A percentile compares a stretch with the other conserved stretches of the same genome.
phyloP scores from a whole-genome alignment of 2,797 vertebrate species.

The Phyllotis vaccarum region DNA sequence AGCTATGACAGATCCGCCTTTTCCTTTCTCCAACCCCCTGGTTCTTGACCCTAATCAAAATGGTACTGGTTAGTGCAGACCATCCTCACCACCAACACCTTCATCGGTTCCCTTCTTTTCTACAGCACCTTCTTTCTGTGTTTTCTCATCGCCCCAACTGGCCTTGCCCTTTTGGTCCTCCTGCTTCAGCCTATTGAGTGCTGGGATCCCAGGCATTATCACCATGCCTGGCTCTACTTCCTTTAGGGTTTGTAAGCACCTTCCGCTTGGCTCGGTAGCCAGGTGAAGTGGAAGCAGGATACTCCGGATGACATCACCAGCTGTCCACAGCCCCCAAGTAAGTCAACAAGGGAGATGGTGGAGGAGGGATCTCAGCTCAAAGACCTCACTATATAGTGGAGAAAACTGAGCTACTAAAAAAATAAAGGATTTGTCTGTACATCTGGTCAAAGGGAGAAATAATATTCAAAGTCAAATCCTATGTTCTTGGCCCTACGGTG shows the following conservation, averaged over 20 bases:
- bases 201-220: not conserved
- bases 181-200: not conserved
- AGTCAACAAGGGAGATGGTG: not conserved
- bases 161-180: not conserved
- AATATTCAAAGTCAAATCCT: not conserved
- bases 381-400: not conserved
- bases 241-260: not conserved
- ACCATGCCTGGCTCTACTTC: not conserved
- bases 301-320: not conserved
- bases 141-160: not conserved
- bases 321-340: not conserved
- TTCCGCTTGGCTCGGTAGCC: not conserved
- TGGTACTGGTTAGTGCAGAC: not conserved
- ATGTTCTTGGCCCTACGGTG: not conserved
- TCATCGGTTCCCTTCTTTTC: not conserved
- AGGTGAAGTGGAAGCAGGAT: not conserved
- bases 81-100: not conserved
- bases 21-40: not conserved
- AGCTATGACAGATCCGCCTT: not conserved
- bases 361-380: fast-evolving
- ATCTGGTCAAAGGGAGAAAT: not conserved
- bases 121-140: too few species aligned
- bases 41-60: not conserved
- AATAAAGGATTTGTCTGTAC: not conserved
- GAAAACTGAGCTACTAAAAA: not conserved